phyloP scores from a whole-genome alignment of 1,140 invertebrate species.

The Bathynomus jamesi region DNA sequence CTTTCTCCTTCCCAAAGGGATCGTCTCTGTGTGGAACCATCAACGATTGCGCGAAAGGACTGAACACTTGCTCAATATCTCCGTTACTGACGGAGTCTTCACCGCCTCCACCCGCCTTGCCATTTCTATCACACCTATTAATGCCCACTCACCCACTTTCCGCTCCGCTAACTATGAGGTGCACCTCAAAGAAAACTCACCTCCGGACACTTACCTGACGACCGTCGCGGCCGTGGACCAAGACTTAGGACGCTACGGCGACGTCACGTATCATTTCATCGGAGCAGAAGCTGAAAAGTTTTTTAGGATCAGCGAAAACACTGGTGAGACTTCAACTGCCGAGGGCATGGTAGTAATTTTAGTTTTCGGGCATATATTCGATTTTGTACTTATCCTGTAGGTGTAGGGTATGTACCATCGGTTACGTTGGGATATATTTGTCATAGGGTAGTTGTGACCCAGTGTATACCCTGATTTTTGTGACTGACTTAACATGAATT shows the following conservation, averaged over 20 bases:
- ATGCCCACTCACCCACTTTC: conserved; percentile 62
- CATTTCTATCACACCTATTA: conserved; percentile 77
- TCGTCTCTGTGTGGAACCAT: conserved; percentile 29
- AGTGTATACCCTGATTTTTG: too few species aligned
- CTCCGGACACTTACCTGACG: conserved; percentile 66
- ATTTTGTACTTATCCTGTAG: too few species aligned
- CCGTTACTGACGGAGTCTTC: conserved; percentile 53
- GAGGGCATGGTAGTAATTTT: conserved; percentile 9
- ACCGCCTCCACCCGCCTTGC: conserved; percentile 62
- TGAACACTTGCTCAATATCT: conserved; percentile 53
- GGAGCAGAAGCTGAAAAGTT: conserved; percentile 62
- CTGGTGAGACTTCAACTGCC: conserved; percentile 47
- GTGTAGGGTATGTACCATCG: too few species aligned
- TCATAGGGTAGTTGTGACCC: too few species aligned
- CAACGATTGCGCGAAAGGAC: conserved; percentile 21
- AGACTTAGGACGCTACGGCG: conserved; percentile 78
- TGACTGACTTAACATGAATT: too few species aligned
- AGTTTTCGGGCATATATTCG: background rate
- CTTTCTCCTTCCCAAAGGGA: conserved; percentile 39
- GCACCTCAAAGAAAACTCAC: conserved; percentile 73
- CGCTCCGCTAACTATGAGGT: conserved; percentile 63
- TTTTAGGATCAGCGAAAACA: conserved; percentile 69
- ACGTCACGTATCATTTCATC: conserved; percentile 71
- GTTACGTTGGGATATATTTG: too few species aligned
- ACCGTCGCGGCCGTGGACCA: conserved; percentile 66